Percentiles rank a stretch among this genome's conserved stretches.
Conservation (phyloP, 2,888 invertebrate genomes). For the Urechis unicinctus region DNA sequence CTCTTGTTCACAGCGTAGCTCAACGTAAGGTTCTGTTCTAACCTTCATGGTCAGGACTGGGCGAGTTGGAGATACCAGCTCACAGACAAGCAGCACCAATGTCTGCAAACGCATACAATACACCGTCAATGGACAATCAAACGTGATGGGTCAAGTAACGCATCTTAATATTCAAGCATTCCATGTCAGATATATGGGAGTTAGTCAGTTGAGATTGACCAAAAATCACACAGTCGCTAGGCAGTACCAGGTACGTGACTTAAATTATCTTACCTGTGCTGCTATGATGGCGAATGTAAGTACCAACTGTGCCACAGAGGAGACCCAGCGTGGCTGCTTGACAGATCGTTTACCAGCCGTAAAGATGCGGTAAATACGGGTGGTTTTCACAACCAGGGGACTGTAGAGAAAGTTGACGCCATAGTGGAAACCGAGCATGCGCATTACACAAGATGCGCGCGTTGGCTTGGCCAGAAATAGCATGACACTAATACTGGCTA, state of each 20-base stretch:
- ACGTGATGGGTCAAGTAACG: no score
- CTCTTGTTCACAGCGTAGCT: slow-evolving; percentile 27
- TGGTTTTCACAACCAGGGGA: slow-evolving; percentile 23
- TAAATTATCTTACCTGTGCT: slow-evolving; percentile 9
- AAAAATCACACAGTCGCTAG: no score
- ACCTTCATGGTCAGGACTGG: no score
- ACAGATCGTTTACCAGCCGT: slow-evolving; percentile 17
- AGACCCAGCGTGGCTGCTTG: slow-evolving; percentile 6
- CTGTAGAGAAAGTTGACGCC: slow-evolving; percentile 9
- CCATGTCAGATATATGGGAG: no score
- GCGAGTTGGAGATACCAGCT: no score
- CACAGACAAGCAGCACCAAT: no score
- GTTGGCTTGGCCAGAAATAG: slow-evolving; percentile 7
- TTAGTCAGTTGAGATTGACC: no score
- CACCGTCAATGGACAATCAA: no score
- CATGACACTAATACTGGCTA: slow-evolving; percentile 5
- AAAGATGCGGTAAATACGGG: slow-evolving; percentile 30
- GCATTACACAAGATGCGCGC: slow-evolving; percentile 1
- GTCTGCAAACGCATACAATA: no score
- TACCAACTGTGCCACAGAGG: slow-evolving; percentile 7
- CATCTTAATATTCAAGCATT: no score
- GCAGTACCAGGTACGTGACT: no score
- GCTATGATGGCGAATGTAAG: slow-evolving; percentile 1
- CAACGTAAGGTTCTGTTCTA: slow-evolving; percentile 25
- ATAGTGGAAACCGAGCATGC: slow-evolving; percentile 10